phyloP scores from a whole-genome alignment of 2,888 invertebrate species.

The Perithous albicinctus region DNA sequence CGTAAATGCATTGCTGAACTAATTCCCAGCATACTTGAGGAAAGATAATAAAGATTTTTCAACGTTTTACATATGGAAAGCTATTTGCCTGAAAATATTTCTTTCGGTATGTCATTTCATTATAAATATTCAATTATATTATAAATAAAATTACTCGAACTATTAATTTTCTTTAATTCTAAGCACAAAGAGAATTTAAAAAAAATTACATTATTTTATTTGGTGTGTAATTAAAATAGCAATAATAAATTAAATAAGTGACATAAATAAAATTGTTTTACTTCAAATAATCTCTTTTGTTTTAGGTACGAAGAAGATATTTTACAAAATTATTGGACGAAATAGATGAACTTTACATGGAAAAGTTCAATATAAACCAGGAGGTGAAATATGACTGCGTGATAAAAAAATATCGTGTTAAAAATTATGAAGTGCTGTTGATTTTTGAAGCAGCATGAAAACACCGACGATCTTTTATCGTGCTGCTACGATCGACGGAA shows the following conservation, averaged over 20 bases:
- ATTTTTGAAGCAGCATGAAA: neutral
- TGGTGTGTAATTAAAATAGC: neutral
- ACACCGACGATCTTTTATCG: slow-evolving; percentile 3
- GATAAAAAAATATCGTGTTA: neutral
- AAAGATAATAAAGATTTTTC: neutral
- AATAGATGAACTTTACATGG: neutral
- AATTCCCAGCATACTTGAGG: neutral
- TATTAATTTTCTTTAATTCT: too few relatives aligned
- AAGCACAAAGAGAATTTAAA: too few relatives aligned
- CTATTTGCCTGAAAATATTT: too few relatives aligned
- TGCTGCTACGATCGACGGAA: slow-evolving; percentile 19
- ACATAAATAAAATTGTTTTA: too few relatives aligned
- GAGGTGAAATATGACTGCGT: neutral
- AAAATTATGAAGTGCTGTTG: neutral
- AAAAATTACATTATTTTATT: too few relatives aligned
- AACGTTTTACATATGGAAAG: neutral
- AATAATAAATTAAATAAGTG: too few relatives aligned
- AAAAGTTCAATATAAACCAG: neutral
- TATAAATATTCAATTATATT: too few relatives aligned
- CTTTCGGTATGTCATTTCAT: too few relatives aligned
- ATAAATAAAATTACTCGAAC: too few relatives aligned
- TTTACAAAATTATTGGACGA: neutral
- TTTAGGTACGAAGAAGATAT: too few relatives aligned
- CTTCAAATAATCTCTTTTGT: too few relatives aligned
- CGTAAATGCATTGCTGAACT: neutral